Evolutionary conservation across 2,888 invertebrate species (phyloP).

Genomic region (Drosophila helvetica): DNA sequence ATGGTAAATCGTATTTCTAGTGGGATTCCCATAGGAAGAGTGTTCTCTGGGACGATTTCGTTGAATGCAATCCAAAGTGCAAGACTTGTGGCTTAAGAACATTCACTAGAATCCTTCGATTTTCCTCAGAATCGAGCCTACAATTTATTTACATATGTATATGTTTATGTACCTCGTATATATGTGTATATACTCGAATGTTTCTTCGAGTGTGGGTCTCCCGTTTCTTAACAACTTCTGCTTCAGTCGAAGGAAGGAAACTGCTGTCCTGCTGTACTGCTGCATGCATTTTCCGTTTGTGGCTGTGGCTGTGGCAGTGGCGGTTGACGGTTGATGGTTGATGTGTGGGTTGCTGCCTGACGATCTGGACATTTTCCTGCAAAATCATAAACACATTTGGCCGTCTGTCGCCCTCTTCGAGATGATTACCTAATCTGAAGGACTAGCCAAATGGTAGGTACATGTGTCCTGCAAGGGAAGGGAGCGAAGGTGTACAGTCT

Average conservation of each 20-base stretch:
- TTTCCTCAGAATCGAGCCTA: too few relatives aligned
- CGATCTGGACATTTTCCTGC: constrained; percentile 61
- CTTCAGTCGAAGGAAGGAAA: constrained; percentile 34
- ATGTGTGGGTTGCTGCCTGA: constrained; percentile 14
- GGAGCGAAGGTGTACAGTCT: constrained; percentile 28
- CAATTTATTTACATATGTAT: too few relatives aligned
- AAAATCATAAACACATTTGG: constrained; percentile 69
- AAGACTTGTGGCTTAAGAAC: too few relatives aligned
- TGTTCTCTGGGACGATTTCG: background rate
- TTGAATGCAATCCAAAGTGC: too few relatives aligned
- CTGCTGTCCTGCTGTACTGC: constrained; percentile 11
- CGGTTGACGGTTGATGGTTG: too few relatives aligned
- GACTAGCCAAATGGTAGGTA: constrained; percentile 41
- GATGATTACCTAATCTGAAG: constrained; percentile 69
- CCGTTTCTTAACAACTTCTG: constrained; percentile 11
- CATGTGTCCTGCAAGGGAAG: constrained; percentile 9
- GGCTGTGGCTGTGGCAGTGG: too few relatives aligned
- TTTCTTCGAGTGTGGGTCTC: too few relatives aligned
- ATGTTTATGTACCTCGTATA: too few relatives aligned
- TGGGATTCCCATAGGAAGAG: background rate
- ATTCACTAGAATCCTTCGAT: too few relatives aligned
- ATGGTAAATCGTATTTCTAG: background rate
- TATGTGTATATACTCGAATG: too few relatives aligned
- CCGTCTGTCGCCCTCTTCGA: background rate
- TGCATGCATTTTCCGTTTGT: constrained; percentile 14